These are phyloP conservation scores for Idaea dimidiata DNA, from an alignment of 2,888 invertebrate species.

Conservation along the genomic window DNA sequence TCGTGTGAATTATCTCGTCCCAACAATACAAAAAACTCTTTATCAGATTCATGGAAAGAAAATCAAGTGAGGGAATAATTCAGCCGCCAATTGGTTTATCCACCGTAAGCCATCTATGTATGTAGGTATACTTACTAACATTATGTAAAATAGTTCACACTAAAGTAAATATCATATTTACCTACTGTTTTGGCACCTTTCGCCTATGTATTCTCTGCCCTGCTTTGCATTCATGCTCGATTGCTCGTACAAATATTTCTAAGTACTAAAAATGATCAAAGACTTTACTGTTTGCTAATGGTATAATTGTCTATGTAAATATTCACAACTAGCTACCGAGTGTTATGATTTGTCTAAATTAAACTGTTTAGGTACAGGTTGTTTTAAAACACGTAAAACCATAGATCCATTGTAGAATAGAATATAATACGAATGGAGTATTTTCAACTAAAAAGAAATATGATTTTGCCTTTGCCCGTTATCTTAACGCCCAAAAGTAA, in stretches of 20 bases:
- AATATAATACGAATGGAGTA: too few species aligned
- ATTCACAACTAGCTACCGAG: neutral
- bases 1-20: constrained; percentile 55
- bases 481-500: too few species aligned
- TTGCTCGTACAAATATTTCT: neutral
- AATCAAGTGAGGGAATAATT: constrained; percentile 40
- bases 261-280: neutral
- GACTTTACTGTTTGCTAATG: neutral
- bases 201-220: neutral
- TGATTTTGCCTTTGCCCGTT: too few species aligned
- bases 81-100: constrained; percentile 13
- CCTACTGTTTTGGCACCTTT: constrained; percentile 4
- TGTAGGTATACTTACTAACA: neutral
- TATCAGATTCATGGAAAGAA: constrained; percentile 54
- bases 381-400: neutral
- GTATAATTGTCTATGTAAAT: neutral
- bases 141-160: neutral
- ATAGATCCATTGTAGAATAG: neutral
- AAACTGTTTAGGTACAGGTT: neutral
- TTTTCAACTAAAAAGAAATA: too few species aligned
- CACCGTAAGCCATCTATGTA: neutral
- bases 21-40: constrained; percentile 48
- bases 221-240: neutral
- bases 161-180: neutral
- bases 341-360: neutral